phyloP scores from a whole-genome alignment of 2,797 vertebrate genomes.

The Sebastes cheni region DNA sequence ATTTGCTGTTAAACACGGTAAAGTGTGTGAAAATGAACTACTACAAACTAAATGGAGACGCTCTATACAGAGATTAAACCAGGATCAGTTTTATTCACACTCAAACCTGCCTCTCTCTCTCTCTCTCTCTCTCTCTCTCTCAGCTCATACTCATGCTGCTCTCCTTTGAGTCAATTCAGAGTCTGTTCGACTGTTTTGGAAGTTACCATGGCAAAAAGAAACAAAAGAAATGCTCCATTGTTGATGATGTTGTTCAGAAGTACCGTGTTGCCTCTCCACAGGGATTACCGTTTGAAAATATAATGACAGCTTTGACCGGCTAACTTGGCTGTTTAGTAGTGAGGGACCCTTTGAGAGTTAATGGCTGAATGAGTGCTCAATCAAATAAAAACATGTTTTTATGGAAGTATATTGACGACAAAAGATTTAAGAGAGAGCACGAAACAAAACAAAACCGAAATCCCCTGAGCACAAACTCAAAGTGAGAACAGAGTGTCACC shows the following conservation, averaged over 20 bases:
- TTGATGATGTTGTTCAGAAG: background rate
- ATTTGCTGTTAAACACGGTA: background rate
- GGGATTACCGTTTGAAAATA: background rate
- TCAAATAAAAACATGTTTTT: constrained; percentile 2
- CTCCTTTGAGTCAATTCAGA: constrained; percentile 23
- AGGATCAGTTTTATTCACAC: background rate
- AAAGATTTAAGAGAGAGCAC: background rate
- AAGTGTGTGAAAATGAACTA: background rate
- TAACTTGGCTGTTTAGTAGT: constrained; percentile 5
- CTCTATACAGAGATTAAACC: background rate
- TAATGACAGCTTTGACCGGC: background rate
- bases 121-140: background rate
- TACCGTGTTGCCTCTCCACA: background rate
- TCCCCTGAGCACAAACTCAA: background rate
- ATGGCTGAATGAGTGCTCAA: constrained; percentile 2
- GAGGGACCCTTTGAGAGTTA: background rate
- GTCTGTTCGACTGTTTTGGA: background rate
- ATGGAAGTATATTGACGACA: background rate
- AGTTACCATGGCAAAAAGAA: constrained; percentile 19
- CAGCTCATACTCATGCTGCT: constrained; percentile 33
- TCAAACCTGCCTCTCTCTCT: background rate
- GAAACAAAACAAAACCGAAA: background rate
- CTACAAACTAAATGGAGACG: background rate
- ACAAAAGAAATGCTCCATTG: background rate
- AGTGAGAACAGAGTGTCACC: background rate